phyloP scores from a whole-genome alignment of 2,888 invertebrate genomes.

The Meloe dianella region DNA sequence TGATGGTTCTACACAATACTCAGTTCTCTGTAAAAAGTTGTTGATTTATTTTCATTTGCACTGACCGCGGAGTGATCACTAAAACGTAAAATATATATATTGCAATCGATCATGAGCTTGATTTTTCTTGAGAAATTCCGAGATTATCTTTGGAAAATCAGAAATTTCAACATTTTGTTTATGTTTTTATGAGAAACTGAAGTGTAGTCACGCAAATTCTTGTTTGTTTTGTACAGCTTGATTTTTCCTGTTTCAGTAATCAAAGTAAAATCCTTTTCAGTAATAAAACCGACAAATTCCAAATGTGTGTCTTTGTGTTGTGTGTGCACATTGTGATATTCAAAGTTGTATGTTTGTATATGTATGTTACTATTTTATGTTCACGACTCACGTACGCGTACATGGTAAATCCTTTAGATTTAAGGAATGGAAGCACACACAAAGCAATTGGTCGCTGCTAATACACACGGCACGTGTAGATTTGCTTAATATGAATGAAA shows the following conservation, averaged over 20 bases:
- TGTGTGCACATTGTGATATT: slow-evolving; percentile 20
- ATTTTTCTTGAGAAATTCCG: background rate
- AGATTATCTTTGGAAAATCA: background rate
- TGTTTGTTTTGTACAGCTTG: background rate
- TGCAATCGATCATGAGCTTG: background rate
- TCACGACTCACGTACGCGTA: slow-evolving; percentile 2
- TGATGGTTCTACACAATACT: slow-evolving; percentile 22
- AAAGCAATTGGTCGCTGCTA: slow-evolving; percentile 2
- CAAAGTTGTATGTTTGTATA: slow-evolving; percentile 21
- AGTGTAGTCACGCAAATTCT: background rate
- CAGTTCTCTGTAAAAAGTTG: slow-evolving; percentile 11
- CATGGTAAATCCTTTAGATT: slow-evolving; percentile 10
- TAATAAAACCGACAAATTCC: slow-evolving; percentile 3
- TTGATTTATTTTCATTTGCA: slow-evolving; percentile 15
- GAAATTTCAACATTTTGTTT: background rate
- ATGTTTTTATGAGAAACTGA: background rate
- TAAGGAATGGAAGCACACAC: slow-evolving; percentile 1
- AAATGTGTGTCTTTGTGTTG: background rate
- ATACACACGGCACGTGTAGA: slow-evolving; percentile 3
- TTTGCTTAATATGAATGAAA: background rate
- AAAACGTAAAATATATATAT: background rate
- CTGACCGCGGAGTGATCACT: background rate
- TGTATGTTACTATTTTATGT: background rate
- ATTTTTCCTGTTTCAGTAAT: slow-evolving; percentile 3
- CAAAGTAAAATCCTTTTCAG: slow-evolving; percentile 11